Conservation (phyloP, 1,140 invertebrate species). For the Papilio polyxenes region DNA sequence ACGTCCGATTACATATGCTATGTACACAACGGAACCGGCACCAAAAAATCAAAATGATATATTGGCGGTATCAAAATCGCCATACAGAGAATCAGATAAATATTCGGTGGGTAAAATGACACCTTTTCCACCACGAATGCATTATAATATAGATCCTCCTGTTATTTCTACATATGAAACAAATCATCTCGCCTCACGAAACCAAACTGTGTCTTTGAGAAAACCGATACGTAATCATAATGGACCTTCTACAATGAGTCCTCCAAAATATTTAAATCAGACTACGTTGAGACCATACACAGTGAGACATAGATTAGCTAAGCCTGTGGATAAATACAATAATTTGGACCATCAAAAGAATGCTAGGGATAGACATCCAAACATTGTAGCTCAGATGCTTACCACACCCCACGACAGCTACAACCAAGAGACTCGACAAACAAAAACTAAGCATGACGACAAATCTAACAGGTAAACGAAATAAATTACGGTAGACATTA, state of each 20-base stretch:
- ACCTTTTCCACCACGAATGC: slow-evolving; percentile 59
- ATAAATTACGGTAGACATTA: slow-evolving; percentile 37
- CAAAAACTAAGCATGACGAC: slow-evolving; percentile 78
- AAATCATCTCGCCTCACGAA: slow-evolving; percentile 57
- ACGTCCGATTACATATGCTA: slow-evolving; percentile 54
- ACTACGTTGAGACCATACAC: slow-evolving; percentile 79
- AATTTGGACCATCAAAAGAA: slow-evolving; percentile 58
- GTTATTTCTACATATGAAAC: slow-evolving; percentile 68
- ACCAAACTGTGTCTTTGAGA: slow-evolving; percentile 63
- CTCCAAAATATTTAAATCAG: slow-evolving; percentile 77
- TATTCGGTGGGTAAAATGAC: slow-evolving; percentile 58
- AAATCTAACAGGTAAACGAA: slow-evolving; percentile 78
- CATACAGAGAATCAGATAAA: slow-evolving; percentile 63
- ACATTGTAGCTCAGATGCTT: slow-evolving; percentile 64
- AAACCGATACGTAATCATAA: slow-evolving; percentile 57
- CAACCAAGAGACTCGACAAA: slow-evolving; percentile 75
- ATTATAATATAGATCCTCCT: slow-evolving; percentile 59
- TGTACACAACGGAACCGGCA: slow-evolving; percentile 53
- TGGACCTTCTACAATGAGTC: slow-evolving; percentile 63
- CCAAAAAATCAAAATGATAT: slow-evolving; percentile 72
- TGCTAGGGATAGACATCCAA: slow-evolving; percentile 64
- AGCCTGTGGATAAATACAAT: slow-evolving; percentile 57
- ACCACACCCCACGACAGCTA: slow-evolving; percentile 71
- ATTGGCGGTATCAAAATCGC: slow-evolving; percentile 65
- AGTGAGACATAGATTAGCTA: slow-evolving; percentile 77